Evolutionary conservation across 2,797 vertebrate species (phyloP), one percentile per base, ranked within the genome.

Genomic region (Neopelma chrysocephalum): DNA sequence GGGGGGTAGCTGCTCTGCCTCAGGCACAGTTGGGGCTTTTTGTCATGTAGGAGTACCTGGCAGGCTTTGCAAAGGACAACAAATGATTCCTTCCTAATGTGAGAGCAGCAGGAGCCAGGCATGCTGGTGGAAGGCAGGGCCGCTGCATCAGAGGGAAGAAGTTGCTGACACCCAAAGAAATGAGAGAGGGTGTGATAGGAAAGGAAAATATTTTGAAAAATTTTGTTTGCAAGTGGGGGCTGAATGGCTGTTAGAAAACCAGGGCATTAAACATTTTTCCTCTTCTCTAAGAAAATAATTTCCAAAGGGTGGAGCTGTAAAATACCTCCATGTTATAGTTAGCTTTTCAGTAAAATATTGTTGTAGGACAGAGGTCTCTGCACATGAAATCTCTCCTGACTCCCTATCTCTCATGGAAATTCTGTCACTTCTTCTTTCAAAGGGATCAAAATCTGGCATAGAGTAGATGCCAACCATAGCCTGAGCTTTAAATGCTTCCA

Each of bases 161-260:
- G 70, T 82, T 94, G 94, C 95, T 94, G 96, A 95, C 93, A 93
- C 50, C 48, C 82, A 82, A 88, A 91, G 80, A 96, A 94, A 82
- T 1, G 4, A 77, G 68, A 91, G 8, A 95, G 95, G 93, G 90
- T 80, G 96, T 96, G 95, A 95, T 87, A 96, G 87, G 93, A 96
- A 97, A 96, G 76, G 71, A 96, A 96, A 97, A 96, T 94, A 94
- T 96, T 96, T 95, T 90, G 77, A 95, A 86, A 88, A 94, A 89
- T 90, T 56, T 90, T 94, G 79, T 94, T 96, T 97, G 90, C 56
- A 90, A 88, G 64, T 82, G 47, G 82, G 76, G 76, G 66, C 77
- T 1, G 58, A 91, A 78, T 64, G 66, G 56, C 38, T 84, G 29
- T 80, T 82, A 80, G 80, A 94, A 95, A 95, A 82, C 17, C 1